Conservation (phyloP, 2,797 vertebrate genomes). For the Oreochromis mossambicus region DNA sequence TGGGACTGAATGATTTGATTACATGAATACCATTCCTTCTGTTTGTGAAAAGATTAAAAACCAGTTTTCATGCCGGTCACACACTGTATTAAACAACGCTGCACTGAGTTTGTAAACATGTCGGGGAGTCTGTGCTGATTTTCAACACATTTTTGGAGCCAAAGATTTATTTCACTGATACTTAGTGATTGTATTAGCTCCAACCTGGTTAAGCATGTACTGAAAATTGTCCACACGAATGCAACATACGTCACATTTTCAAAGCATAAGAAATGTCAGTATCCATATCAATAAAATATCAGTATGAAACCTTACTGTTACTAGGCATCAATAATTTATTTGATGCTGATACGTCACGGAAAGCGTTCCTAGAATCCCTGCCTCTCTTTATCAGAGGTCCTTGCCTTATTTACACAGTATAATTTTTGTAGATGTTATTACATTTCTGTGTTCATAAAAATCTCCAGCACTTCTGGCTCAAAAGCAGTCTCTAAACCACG, state of each 20-base stretch:
- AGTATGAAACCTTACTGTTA: background rate
- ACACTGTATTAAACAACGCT: background rate
- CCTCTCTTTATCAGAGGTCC: background rate
- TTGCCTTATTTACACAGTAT: background rate
- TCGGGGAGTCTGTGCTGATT: background rate
- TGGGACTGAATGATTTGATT: background rate
- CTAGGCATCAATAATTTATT: background rate
- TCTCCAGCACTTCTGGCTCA: background rate
- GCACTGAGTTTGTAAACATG: conserved; percentile 3
- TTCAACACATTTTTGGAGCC: background rate
- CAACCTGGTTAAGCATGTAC: background rate
- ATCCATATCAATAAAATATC: background rate
- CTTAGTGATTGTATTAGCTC: background rate
- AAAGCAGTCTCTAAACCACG: background rate
- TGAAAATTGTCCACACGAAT: background rate
- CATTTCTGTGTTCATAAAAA: background rate
- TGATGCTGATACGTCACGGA: background rate
- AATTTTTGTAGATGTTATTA: background rate
- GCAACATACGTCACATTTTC: background rate
- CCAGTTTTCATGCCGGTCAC: background rate
- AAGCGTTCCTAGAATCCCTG: background rate
- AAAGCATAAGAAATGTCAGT: background rate
- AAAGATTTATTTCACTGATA: background rate
- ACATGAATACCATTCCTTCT: background rate
- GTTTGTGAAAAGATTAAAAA: background rate